Percentiles rank a stretch among this genome's conserved stretches.
phyloP scores from a whole-genome alignment of 2,888 invertebrate genomes.

The Diloba caeruleocephala region DNA sequence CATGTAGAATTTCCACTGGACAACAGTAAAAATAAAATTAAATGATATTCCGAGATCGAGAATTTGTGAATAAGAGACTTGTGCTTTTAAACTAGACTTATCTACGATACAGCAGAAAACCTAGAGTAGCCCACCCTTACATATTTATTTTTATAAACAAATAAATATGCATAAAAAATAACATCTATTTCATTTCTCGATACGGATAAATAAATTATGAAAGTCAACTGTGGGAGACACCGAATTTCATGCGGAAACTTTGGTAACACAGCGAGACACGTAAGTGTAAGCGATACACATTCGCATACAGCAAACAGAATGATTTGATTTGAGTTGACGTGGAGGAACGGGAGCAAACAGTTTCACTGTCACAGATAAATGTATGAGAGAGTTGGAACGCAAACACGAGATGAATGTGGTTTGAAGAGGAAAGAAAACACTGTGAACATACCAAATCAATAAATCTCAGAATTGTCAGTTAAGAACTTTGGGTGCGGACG shows the following conservation, averaged over 20 bases:
- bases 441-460: conserved; percentile 13
- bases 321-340: conserved; percentile 42
- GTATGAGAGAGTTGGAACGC: conserved; percentile 7
- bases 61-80: too few species aligned
- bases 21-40: too few species aligned
- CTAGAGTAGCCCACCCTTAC: too few species aligned
- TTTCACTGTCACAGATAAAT: conserved; percentile 12
- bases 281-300: conserved; percentile 34
- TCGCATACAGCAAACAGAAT: conserved; percentile 38
- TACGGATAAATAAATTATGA: conserved; percentile 18
- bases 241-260: conserved; percentile 7
- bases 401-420: conserved; percentile 7
- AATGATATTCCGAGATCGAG: too few species aligned
- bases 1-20: too few species aligned
- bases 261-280: conserved; percentile 1
- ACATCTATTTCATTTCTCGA: not conserved
- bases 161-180: too few species aligned
- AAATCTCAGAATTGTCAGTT: conserved; percentile 2
- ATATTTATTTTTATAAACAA: too few species aligned
- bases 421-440: not conserved
- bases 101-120: too few species aligned
- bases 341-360: conserved; percentile 27
- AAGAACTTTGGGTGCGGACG: too few species aligned
- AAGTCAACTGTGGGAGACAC: conserved; percentile 3
- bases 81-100: too few species aligned